Evolutionary conservation across 2,888 invertebrate species (phyloP).

Genomic region (Drosophila multiciliata): DNA sequence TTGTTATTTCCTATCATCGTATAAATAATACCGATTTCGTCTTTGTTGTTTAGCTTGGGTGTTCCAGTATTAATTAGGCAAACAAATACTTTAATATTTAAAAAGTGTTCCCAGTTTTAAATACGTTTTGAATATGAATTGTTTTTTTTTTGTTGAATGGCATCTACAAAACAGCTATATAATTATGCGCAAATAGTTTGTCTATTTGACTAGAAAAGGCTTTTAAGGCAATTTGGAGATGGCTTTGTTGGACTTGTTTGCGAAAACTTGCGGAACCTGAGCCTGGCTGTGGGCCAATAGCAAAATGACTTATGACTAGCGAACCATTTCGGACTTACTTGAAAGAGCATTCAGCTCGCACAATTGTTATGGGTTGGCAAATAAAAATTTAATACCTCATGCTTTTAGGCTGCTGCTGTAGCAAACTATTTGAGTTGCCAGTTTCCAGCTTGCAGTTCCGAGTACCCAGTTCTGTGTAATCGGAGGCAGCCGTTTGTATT

Average conservation of each 20-base stretch:
- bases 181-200: slow-evolving; percentile 74
- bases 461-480: slow-evolving; percentile 28
- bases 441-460: slow-evolving; percentile 10
- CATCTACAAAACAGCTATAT: slow-evolving; percentile 60
- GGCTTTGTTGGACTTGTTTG: slow-evolving; percentile 75
- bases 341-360: slow-evolving; percentile 19
- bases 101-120: not conserved
- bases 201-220: slow-evolving; percentile 77
- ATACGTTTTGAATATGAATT: slow-evolving; percentile 6
- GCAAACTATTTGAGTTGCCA: slow-evolving; percentile 61
- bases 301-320: slow-evolving; percentile 65
- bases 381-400: slow-evolving; percentile 72
- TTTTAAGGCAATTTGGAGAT: slow-evolving; percentile 81
- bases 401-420: slow-evolving; percentile 60
- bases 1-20: slow-evolving; percentile 43
- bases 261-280: slow-evolving; percentile 57
- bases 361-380: slow-evolving; percentile 70
- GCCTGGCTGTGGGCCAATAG: slow-evolving; percentile 59
- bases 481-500: slow-evolving; percentile 52
- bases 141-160: slow-evolving; percentile 22
- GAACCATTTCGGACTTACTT: slow-evolving; percentile 28
- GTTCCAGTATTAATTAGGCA: slow-evolving; percentile 40
- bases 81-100: not conserved
- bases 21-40: slow-evolving; percentile 55
- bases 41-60: slow-evolving; percentile 57